Percentiles rank a stretch among this genome's conserved stretches.
Conservation (phyloP, 2,888 invertebrate species). For the Drosophila imparisetae region DNA sequence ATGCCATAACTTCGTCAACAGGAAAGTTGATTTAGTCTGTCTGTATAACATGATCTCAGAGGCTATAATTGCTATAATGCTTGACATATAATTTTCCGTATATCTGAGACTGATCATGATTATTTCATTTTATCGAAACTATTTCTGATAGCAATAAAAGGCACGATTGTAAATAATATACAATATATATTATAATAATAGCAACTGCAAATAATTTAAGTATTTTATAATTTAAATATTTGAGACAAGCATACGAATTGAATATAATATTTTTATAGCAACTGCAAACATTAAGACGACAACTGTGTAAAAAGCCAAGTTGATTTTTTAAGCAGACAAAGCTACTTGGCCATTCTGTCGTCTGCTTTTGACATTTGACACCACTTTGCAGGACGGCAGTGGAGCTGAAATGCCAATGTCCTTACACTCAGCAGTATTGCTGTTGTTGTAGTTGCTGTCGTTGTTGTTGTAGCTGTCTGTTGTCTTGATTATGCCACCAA, state of each 20-base stretch:
- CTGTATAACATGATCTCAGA: neutral
- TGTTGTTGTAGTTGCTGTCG: neutral
- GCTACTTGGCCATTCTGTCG: slow-evolving; percentile 44
- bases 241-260: neutral
- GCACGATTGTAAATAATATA: neutral
- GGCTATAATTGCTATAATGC: neutral
- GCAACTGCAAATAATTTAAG: neutral
- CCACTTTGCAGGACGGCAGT: slow-evolving; percentile 57
- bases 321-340: slow-evolving; percentile 7
- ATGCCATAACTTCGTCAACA: too few species aligned
- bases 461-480: slow-evolving; percentile 21
- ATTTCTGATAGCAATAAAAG: neutral
- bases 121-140: too few species aligned
- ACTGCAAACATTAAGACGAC: neutral
- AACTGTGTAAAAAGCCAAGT: neutral
- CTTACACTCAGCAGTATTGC: slow-evolving; percentile 11
- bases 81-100: neutral
- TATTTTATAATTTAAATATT: neutral
- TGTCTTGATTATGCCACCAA: slow-evolving; percentile 43
- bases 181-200: neutral
- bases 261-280: neutral
- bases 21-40: neutral
- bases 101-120: neutral
- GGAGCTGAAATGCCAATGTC: slow-evolving; percentile 45
- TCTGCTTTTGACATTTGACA: slow-evolving; percentile 68